phyloP scores from a whole-genome alignment of 2,113 vertebrate species.

The Callopanchax toddi region DNA sequence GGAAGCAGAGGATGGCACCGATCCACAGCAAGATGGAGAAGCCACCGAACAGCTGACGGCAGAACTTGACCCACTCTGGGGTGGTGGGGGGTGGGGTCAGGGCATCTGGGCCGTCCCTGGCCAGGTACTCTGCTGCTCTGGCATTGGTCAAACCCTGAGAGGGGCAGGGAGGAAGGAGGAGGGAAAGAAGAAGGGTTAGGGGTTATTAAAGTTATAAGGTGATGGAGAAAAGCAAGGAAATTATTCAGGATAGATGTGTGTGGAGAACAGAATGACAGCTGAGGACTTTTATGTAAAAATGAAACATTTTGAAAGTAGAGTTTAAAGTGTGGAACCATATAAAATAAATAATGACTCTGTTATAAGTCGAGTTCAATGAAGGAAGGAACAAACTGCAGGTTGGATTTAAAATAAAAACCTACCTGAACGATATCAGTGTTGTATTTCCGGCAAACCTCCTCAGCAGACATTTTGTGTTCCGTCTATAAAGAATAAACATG shows the following conservation, averaged over 20 bases:
- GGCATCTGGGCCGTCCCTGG: conserved; percentile 87
- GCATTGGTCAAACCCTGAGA: conserved; percentile 89
- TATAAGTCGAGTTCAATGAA: background rate
- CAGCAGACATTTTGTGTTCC: conserved; percentile 94
- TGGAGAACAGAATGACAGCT: background rate
- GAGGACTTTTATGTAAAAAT: too few relatives aligned
- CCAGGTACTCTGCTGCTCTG: conserved; percentile 89
- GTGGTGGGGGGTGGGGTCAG: conserved; percentile 92
- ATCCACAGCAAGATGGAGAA: conserved; percentile 94
- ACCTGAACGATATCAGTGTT: conserved; percentile 91
- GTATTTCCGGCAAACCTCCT: conserved; percentile 90
- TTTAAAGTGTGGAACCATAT: too few relatives aligned
- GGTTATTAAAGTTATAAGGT: background rate
- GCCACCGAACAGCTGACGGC: conserved; percentile 91
- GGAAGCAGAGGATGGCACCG: conserved; percentile 91
- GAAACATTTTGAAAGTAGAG: too few relatives aligned
- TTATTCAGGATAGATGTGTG: background rate
- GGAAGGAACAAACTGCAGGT: background rate
- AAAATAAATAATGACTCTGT: too few relatives aligned
- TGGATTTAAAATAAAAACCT: background rate
- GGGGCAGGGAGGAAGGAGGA: background rate
- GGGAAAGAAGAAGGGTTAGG: background rate
- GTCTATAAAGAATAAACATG: conserved; percentile 73
- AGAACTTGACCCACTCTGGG: conserved; percentile 94
- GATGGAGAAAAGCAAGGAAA: background rate